These are phyloP conservation scores for Ariolimax columbianus DNA, from an alignment of 2,888 invertebrate species.

Conservation along the genomic window DNA sequence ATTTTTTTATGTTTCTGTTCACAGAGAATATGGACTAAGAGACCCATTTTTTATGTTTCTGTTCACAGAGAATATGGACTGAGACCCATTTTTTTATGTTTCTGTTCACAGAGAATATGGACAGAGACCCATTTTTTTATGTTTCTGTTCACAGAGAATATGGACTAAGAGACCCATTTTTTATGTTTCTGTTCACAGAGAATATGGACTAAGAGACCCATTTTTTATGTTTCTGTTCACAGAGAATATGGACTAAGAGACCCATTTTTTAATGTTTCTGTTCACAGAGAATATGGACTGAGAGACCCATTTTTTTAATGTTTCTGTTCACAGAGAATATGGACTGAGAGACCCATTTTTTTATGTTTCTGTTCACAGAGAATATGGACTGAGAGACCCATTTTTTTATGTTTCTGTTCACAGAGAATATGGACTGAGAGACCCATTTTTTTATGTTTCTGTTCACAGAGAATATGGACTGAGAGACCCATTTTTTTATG, in stretches of 20 bases:
- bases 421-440: conserved; percentile 12
- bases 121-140: conserved; percentile 48
- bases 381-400: conserved; percentile 3
- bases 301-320: conserved; percentile 47
- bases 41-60: conserved; percentile 45
- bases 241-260: conserved; percentile 11
- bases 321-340: conserved; percentile 49
- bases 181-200: conserved; percentile 49
- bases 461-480: conserved; percentile 49
- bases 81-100: conserved; percentile 46
- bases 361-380: conserved; percentile 47
- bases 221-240: conserved; percentile 55
- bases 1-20: conserved; percentile 55
- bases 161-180: conserved; percentile 46
- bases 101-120: conserved; percentile 49
- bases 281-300: conserved; percentile 49
- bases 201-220: conserved; percentile 2
- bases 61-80: conserved; percentile 49
- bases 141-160: conserved; percentile 48
- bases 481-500: conserved; percentile 50
- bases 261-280: conserved; percentile 42
- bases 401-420: conserved; percentile 55
- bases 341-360: conserved; percentile 48
- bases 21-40: conserved; percentile 4
- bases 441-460: conserved; percentile 44